Conservation (phyloP, 2,888 invertebrate genomes). For the Hydriomena furcata region DNA sequence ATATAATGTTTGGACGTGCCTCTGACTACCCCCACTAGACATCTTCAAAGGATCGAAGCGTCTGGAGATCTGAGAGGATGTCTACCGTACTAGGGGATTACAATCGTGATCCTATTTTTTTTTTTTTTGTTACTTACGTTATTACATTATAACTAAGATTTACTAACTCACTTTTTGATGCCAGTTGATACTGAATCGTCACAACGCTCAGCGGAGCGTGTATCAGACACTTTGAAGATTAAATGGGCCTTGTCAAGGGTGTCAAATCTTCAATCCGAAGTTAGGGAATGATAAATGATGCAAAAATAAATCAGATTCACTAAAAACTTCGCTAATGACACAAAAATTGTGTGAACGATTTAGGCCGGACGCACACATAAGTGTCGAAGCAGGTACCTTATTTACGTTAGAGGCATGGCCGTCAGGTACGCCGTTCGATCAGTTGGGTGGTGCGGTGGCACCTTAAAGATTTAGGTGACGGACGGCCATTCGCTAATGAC, state of each 20-base stretch:
- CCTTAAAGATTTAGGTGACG: too few species aligned
- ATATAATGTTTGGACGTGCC: too few species aligned
- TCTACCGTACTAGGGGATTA: too few species aligned
- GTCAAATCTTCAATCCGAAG: constrained; percentile 65
- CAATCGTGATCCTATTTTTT: too few species aligned
- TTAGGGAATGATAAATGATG: constrained; percentile 61
- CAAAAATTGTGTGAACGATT: constrained; percentile 40
- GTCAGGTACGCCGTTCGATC: too few species aligned
- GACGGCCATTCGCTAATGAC: too few species aligned
- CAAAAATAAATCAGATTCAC: constrained; percentile 55
- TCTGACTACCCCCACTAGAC: too few species aligned
- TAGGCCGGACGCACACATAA: constrained; percentile 10
- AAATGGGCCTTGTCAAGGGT: constrained; percentile 62
- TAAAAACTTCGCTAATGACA: constrained; percentile 54
- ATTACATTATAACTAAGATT: too few species aligned
- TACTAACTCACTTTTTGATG: constrained; percentile 8
- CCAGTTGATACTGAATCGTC: constrained; percentile 30
- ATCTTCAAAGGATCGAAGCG: too few species aligned
- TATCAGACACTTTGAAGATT: constrained; percentile 62
- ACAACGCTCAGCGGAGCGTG: constrained; percentile 45
- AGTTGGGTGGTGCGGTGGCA: too few species aligned
- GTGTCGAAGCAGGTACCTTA: neutral
- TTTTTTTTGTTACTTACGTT: too few species aligned
- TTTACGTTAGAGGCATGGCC: neutral
- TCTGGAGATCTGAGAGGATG: too few species aligned